Percentiles rank a stretch among this genome's conserved stretches.
These are phyloP conservation scores for Sebastes paucispinis DNA, from an alignment of 2,797 vertebrate species.

Conservation along the genomic window DNA sequence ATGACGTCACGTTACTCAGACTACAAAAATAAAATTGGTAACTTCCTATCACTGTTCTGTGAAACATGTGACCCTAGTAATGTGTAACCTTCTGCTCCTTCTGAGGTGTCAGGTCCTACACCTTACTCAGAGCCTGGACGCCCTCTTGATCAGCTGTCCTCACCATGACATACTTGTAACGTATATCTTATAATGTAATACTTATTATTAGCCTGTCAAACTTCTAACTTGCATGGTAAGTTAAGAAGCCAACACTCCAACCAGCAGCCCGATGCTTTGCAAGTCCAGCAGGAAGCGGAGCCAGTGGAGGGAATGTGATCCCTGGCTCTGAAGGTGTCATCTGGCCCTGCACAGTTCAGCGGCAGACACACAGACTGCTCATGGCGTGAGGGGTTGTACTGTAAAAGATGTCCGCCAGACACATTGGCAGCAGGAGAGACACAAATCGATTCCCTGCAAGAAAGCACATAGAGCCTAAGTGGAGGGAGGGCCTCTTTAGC, in stretches of 20 bases:
- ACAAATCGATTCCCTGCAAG: constrained; percentile 76
- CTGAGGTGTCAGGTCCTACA: background rate
- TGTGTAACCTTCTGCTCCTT: background rate
- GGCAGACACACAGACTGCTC: constrained; percentile 74
- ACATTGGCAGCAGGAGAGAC: constrained; percentile 80
- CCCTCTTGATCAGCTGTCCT: background rate
- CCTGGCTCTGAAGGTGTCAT: constrained; percentile 68
- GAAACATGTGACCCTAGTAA: background rate
- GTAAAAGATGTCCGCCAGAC: constrained; percentile 80
- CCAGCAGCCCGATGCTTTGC: constrained; percentile 2
- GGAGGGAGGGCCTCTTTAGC: constrained; percentile 71
- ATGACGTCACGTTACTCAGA: no score
- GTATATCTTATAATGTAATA: background rate
- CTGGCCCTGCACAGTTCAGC: constrained; percentile 51
- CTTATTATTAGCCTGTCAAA: background rate
- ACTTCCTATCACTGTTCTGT: background rate
- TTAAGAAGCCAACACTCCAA: background rate
- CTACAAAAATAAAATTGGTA: no score
- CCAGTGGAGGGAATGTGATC: constrained; percentile 61
- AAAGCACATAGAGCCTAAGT: constrained; percentile 69
- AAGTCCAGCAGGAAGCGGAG: constrained; percentile 51
- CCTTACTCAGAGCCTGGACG: background rate
- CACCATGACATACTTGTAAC: background rate
- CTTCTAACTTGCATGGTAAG: background rate
- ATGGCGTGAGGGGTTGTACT: constrained; percentile 62